These are phyloP conservation scores for Lamprotornis superbus DNA, from an alignment of 2,113 vertebrate genomes.

Conservation along the genomic window DNA sequence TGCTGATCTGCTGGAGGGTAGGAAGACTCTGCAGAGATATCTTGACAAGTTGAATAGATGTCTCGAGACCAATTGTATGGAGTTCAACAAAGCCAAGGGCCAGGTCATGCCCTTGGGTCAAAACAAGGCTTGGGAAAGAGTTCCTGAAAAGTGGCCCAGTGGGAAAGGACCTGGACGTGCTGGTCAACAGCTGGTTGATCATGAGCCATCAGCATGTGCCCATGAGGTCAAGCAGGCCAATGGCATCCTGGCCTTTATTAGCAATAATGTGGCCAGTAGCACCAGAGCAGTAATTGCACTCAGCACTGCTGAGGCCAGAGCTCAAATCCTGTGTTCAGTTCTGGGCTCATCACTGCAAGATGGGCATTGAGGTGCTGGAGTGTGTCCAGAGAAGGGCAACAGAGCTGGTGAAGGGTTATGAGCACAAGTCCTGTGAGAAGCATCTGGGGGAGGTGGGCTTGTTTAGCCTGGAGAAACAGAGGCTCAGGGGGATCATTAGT, in stretches of 20 bases:
- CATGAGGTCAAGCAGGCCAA: background rate
- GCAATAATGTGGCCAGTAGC: background rate
- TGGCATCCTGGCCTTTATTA: background rate
- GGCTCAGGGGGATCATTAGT: background rate
- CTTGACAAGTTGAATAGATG: background rate
- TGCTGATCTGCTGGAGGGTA: background rate
- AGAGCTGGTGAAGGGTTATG: background rate
- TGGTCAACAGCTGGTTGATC: background rate
- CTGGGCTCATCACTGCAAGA: background rate
- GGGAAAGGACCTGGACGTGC: background rate
- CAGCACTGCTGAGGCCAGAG: background rate
- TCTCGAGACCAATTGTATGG: accelerated
- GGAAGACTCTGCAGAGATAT: background rate
- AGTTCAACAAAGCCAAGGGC: background rate
- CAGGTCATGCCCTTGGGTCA: background rate
- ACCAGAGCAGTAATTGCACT: background rate
- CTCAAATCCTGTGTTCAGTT: background rate
- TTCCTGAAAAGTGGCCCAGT: background rate
- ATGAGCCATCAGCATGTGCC: background rate
- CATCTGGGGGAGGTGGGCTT: background rate
- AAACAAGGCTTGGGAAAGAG: background rate
- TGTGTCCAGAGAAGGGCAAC: background rate
- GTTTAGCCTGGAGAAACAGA: background rate
- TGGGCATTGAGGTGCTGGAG: background rate
- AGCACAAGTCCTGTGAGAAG: background rate